A percentile compares a stretch with the other conserved stretches of the same genome.
These are phyloP conservation scores for Crotalus viridis DNA, from an alignment of 2,113 vertebrate genomes.

Conservation along the genomic window DNA sequence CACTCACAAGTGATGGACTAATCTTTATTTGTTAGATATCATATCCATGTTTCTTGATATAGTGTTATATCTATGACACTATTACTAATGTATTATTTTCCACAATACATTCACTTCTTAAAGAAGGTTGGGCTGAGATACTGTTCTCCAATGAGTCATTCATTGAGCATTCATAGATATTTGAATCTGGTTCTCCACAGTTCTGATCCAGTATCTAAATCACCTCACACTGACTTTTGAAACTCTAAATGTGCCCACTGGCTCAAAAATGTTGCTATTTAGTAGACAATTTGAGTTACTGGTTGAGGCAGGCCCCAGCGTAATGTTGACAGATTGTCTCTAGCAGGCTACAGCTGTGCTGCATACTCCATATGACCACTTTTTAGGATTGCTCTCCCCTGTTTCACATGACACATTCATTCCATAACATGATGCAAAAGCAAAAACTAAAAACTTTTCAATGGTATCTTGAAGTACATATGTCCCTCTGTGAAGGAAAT, in stretches of 20 bases:
- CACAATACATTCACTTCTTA: neutral
- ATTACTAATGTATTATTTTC: neutral
- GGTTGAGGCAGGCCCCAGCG: neutral
- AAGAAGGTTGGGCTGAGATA: neutral
- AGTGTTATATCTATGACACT: neutral
- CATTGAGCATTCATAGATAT: neutral
- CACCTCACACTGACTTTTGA: neutral
- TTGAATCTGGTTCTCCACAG: neutral
- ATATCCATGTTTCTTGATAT: neutral
- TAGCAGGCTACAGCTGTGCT: neutral
- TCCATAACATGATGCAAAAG: constrained; percentile 19
- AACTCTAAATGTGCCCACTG: neutral
- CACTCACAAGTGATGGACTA: neutral
- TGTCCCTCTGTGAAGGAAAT: neutral
- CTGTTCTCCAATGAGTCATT: neutral
- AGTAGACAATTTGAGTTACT: neutral
- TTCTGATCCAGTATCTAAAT: neutral
- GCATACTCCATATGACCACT: neutral
- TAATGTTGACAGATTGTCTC: neutral
- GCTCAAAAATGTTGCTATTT: neutral
- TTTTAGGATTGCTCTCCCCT: neutral
- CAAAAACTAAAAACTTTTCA: constrained; percentile 41
- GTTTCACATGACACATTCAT: constrained; percentile 29
- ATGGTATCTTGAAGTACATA: constrained; percentile 35
- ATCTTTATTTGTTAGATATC: neutral